phyloP scores from a whole-genome alignment of 2,888 invertebrate species.

The Volucella inflata region DNA sequence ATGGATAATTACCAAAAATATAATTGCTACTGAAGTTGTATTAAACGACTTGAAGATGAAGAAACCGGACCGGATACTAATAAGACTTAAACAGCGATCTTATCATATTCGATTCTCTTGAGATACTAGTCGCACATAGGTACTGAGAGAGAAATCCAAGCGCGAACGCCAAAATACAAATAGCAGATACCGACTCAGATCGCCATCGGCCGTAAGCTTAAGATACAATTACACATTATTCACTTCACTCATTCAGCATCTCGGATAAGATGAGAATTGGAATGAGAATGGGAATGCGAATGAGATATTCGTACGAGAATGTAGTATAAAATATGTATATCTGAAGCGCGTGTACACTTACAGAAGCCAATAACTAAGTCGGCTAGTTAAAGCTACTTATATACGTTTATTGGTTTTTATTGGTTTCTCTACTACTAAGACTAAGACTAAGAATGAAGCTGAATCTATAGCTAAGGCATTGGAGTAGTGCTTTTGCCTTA shows the following conservation, averaged over 20 bases:
- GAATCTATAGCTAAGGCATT: constrained; percentile 2
- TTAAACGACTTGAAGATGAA: constrained; percentile 46
- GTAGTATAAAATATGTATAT: constrained; percentile 16
- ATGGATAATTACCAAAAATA: constrained; percentile 56
- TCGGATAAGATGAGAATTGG: constrained; percentile 15
- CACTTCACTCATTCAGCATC: constrained; percentile 28
- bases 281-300: constrained; percentile 14
- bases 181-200: too few species aligned
- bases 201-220: constrained; percentile 27
- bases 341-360: constrained; percentile 37
- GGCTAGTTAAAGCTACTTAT: constrained; percentile 51
- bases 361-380: constrained; percentile 55
- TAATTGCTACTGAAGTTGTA: background rate
- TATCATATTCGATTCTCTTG: constrained; percentile 69
- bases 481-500: constrained; percentile 17
- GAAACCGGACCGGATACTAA: constrained; percentile 25
- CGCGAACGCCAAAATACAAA: constrained; percentile 18
- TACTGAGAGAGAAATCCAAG: constrained; percentile 47
- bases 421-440: constrained; percentile 32
- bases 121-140: constrained; percentile 61
- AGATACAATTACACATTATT: constrained; percentile 61
- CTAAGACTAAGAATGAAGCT: background rate
- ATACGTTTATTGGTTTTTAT: constrained; percentile 68
- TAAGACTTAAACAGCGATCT: constrained; percentile 50
- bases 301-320: constrained; percentile 3